These are phyloP conservation scores for Falcunculus frontatus DNA, from an alignment of 2,113 vertebrate species.

Conservation along the genomic window DNA sequence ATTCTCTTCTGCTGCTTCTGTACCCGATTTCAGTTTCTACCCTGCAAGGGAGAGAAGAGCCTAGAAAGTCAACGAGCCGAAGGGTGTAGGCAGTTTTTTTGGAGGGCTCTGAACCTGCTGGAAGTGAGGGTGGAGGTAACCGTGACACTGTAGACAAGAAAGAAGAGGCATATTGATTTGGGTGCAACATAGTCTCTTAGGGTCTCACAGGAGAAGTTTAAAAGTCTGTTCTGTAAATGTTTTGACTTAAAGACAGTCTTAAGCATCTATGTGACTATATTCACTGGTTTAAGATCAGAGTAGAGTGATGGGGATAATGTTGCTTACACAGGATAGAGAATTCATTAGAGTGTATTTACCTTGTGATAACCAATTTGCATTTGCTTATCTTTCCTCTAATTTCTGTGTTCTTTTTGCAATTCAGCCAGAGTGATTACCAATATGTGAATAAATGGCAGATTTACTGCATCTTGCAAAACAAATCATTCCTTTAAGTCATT, in stretches of 20 bases:
- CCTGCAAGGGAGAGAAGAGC: background rate
- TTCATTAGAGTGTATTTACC: background rate
- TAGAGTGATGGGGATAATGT: background rate
- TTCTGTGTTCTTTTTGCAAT: background rate
- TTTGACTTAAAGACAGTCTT: background rate
- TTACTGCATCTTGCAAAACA: background rate
- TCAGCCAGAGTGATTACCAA: background rate
- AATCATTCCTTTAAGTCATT: background rate
- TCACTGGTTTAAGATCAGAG: background rate
- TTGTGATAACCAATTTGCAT: background rate
- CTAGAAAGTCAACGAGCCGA: background rate
- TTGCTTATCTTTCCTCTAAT: slow-evolving; percentile 33
- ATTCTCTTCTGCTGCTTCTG: background rate
- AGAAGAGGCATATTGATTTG: background rate
- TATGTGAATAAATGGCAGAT: background rate
- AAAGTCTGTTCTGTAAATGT: background rate
- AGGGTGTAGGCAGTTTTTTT: background rate
- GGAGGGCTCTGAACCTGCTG: background rate
- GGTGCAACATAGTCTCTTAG: background rate
- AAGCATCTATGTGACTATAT: background rate
- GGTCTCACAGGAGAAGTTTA: background rate
- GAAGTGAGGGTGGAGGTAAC: accelerated
- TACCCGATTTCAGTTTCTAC: background rate
- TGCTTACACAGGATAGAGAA: background rate
- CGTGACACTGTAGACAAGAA: background rate